phyloP scores from a whole-genome alignment of 1,140 invertebrate genomes.

The Euborellia annulipes region DNA sequence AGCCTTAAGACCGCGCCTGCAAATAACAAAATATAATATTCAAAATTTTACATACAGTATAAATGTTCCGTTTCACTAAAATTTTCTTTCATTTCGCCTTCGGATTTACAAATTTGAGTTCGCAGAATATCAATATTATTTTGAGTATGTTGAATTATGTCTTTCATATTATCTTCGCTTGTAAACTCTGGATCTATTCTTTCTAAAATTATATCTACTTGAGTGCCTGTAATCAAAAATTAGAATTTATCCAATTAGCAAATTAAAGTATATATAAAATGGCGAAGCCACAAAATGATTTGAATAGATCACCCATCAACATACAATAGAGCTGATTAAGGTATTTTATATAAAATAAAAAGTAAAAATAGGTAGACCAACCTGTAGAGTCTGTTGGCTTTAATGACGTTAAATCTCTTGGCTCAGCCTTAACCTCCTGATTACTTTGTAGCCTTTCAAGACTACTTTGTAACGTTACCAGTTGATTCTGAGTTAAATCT shows the following conservation, averaged over 20 bases:
- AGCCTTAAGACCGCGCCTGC: no score
- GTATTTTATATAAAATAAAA: no score
- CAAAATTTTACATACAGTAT: slow-evolving; percentile 5
- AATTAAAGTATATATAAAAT: background rate
- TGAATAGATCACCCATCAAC: no score
- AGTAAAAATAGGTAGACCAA: no score
- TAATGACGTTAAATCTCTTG: no score
- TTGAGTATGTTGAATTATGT: slow-evolving; percentile 7
- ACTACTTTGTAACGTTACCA: slow-evolving; percentile 26
- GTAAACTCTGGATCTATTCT: slow-evolving; percentile 8
- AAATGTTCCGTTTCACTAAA: slow-evolving; percentile 3
- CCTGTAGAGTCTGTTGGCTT: slow-evolving; percentile 11
- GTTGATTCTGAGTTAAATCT: slow-evolving; percentile 30
- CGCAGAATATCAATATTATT: slow-evolving; percentile 11
- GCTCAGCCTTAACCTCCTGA: no score
- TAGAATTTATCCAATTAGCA: slow-evolving; percentile 11
- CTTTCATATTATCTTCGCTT: slow-evolving; percentile 8
- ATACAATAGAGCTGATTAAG: no score
- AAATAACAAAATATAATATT: no score
- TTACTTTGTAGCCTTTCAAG: slow-evolving; percentile 7
- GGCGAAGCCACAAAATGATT: no score
- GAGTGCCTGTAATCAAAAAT: slow-evolving; percentile 9
- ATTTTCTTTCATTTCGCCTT: slow-evolving; percentile 12
- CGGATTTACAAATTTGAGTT: slow-evolving; percentile 7
- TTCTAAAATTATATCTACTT: slow-evolving; percentile 12